Base-by-base conservation (phyloP, 1,140 invertebrate genomes). In the Drosophila kanapiae region DNA sequence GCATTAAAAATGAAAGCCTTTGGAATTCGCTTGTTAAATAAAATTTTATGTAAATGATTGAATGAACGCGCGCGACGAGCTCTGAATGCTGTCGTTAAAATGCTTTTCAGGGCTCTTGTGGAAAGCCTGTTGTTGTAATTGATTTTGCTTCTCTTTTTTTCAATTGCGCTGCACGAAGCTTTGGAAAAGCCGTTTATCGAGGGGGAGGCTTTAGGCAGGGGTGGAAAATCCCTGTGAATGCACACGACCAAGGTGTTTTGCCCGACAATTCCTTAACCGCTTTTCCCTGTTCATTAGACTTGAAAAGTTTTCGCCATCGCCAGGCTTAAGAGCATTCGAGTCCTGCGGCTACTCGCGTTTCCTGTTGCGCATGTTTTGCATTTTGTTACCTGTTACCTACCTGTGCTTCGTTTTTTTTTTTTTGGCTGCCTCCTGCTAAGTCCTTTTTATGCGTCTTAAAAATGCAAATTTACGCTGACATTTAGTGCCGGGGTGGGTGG, bases 391-490 rank as follows among this genome's bases (percentile, higher is more conserved):
- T 54, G 40, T 63, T 35, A 38, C 35, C 23, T 10, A 37, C 42
- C 38, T 70, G 53, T 8, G 16, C 16, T 10, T 49, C 2, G 23
- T 13, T 40, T 62, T 23, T 23, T 13, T 40, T 62, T 53, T 68
- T 68, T 63, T 37, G 57, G 49, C 64, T 67, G 53, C 38, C 40
- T 60, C 42, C 47, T 35, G 47, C 67, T 40, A 64, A 68, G 53
- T 64, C 62, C 57, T 68, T 74, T 86, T 82, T 77, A 80, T 80
- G 80, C 68, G 68, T 47, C 69, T 82, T 87, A 71, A 88, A 87
- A 88, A 90, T 90, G 85, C 69, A 87, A 87, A 87, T 87, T 88
- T 87, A 87, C 85, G 80, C 58, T 78, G 77, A 80, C 84, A 80
- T 72, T 60, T 58, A 65, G 51, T 48, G 49, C 35, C 43, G 48